A percentile compares a stretch with the other conserved stretches of the same genome.
Conservation (phyloP, 2,797 vertebrate species). For the Eptatretus atami region DNA sequence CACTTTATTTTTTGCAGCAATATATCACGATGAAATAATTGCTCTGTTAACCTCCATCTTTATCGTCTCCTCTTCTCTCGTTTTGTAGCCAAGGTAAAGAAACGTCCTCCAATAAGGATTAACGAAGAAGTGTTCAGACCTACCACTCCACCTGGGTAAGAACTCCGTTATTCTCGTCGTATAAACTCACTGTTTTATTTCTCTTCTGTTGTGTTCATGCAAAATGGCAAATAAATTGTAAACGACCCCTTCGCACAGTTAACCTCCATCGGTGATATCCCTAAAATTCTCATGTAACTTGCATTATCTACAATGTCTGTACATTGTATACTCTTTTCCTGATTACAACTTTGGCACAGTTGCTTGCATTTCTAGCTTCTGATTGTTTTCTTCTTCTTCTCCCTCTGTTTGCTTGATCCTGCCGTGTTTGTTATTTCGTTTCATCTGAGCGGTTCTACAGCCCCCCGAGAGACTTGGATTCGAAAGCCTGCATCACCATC, state of each 20-base stretch:
- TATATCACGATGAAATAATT: no score
- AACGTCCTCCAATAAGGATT: background rate
- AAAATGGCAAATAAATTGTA: background rate
- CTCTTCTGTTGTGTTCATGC: background rate
- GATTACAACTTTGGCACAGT: no score
- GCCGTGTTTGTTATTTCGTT: no score
- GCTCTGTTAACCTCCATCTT: background rate
- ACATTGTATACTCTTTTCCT: no score
- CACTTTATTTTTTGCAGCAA: no score
- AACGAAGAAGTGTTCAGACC: slow-evolving; percentile 1
- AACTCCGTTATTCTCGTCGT: background rate
- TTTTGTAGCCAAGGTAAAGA: background rate
- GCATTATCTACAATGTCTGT: background rate
- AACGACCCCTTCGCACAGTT: background rate
- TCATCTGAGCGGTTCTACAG: slow-evolving; percentile 11
- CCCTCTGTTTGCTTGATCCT: no score
- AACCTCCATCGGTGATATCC: background rate
- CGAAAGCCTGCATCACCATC: slow-evolving; percentile 24
- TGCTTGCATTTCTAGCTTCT: no score
- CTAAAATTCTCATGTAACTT: background rate
- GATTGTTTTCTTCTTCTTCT: no score
- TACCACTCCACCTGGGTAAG: background rate
- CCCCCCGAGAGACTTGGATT: slow-evolving; percentile 25
- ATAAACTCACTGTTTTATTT: background rate
- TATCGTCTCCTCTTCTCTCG: background rate